Evolutionary conservation across 2,797 vertebrate genomes (phyloP), one percentile per base, ranked within the genome.

Genomic region (Sebastes taczanowskii): DNA sequence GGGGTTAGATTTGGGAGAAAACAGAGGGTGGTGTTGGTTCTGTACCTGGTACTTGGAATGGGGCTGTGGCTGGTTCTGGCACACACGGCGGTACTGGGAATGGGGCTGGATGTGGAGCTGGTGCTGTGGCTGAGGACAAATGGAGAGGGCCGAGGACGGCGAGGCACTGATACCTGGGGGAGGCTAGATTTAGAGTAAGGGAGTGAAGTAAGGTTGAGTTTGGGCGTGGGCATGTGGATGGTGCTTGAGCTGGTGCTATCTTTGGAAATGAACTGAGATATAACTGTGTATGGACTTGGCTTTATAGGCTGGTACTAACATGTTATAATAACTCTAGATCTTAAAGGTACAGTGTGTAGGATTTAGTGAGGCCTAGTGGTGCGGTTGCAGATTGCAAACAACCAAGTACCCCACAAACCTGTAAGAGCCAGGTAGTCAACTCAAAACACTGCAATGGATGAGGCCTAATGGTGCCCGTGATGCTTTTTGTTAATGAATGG

Each of bases 1-100:
- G 30, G 74, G 77, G 71, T 86, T 71, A 18, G 68, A 80, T 74
- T 62, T 78, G 38, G 74, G 59, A 78, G 64, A 61, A 69, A 18
- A 67, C 34, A 32, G n/a, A 66, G 62, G 38, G 77, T 29, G 34
- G 52, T 80, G 74, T 56, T 77, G 78, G 52, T 84, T 78, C 70
- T 86, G 83, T 53, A 74, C 4, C 49, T 9, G 42, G 60, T 77
- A 23, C 42, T 62, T 56, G 22, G 53, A 72, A 68, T 7, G 20
- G n/a, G 61, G 42, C 27, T 67, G 32, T 49, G 52, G 62, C 62
- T 42, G 34, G 69, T 18, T 73, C 62, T 68, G 70, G 46, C 49
- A 42, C 7, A 22, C 16, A 1, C 7, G 13, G 13, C 4, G 6
- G 53, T 32, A 35, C 7, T 11, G 34, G 9, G 38, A 80, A 72